Base-by-base conservation (phyloP, 2,888 invertebrate species). In the Reticulitermes lucifugus region DNA sequence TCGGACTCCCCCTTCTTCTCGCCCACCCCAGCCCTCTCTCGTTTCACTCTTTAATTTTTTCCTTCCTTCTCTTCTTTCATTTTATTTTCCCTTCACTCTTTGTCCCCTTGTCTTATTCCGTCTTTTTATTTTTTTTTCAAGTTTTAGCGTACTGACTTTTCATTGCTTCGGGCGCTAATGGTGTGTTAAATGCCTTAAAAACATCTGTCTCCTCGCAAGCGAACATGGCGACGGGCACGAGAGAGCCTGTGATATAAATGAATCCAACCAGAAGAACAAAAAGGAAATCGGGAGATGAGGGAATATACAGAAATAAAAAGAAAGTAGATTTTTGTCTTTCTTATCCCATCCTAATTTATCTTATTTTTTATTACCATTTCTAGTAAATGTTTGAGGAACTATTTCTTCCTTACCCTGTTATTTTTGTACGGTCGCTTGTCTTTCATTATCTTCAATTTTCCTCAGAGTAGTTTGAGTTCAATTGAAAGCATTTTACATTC, bases 111-210 rank as follows among this genome's bases (percentile, higher is more conserved):
- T n/a, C 80, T 51, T 83, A 75, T 83, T 80, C 35, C 60, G 29
- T 46, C 41, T 83, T 81, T 46, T 84, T 46, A 71, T 80, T 84
- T 60, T 25, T 25, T 65, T 65, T 65, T 65, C n/a, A 65, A 65
- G 65, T 65, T 65, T 65, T 65, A 65, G 25, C 65, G 65, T 65
- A 65, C 79, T 46, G n/a, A 59, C 59, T 29, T 29, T 18, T 41
- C n/a, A 29, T 43, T 41, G 21, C 25, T 80, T 80, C 80, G 25
- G 25, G 79, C 86, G 84, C 86, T 86, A 86, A 86, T 86, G 86
- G 86, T 77, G 83, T 86, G 86, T 84, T 86, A 86, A 86, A 86
- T 75, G 86, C 81, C 86, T 84, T 60, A 75, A 59, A 35, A 82
- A 82, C 86, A 84, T 86, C 86, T 86, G 86, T 81, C 81, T 65